phyloP scores from a whole-genome alignment of 2,888 invertebrate genomes.

The Ormyrus nitidulus region DNA sequence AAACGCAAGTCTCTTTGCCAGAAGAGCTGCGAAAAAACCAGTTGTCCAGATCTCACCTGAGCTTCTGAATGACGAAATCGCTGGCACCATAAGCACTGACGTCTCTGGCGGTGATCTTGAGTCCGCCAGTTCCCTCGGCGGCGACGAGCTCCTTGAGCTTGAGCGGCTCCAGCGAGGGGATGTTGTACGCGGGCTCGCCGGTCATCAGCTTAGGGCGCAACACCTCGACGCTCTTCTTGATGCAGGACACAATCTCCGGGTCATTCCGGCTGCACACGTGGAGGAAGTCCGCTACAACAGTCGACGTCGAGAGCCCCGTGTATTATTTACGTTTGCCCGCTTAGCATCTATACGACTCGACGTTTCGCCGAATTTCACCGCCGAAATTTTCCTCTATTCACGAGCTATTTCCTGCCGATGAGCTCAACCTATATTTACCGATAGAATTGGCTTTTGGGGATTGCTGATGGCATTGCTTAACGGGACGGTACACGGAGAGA shows the following conservation, averaged over 20 bases:
- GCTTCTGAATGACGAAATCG: slow-evolving; percentile 78
- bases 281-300: slow-evolving; percentile 78
- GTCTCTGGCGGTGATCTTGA: slow-evolving; percentile 79
- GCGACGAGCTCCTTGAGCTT: slow-evolving; percentile 79
- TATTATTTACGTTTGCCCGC: too few relatives aligned
- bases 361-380: too few relatives aligned
- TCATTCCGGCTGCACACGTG: slow-evolving; percentile 78
- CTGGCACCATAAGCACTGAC: slow-evolving; percentile 81
- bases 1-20: neutral
- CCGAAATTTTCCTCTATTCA: too few relatives aligned
- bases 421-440: too few relatives aligned
- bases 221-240: slow-evolving; percentile 78
- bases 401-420: too few relatives aligned
- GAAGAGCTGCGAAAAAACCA: neutral
- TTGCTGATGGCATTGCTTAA: too few relatives aligned
- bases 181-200: slow-evolving; percentile 82
- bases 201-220: slow-evolving; percentile 79
- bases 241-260: slow-evolving; percentile 79
- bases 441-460: too few relatives aligned
- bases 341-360: too few relatives aligned
- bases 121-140: slow-evolving; percentile 78
- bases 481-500: too few relatives aligned
- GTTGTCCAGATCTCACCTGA: slow-evolving; percentile 76
- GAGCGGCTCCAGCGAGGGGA: slow-evolving; percentile 83
- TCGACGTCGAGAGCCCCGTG: too few relatives aligned